Conservation (phyloP, 2,113 vertebrate genomes). For the Epinephelus moara region DNA sequence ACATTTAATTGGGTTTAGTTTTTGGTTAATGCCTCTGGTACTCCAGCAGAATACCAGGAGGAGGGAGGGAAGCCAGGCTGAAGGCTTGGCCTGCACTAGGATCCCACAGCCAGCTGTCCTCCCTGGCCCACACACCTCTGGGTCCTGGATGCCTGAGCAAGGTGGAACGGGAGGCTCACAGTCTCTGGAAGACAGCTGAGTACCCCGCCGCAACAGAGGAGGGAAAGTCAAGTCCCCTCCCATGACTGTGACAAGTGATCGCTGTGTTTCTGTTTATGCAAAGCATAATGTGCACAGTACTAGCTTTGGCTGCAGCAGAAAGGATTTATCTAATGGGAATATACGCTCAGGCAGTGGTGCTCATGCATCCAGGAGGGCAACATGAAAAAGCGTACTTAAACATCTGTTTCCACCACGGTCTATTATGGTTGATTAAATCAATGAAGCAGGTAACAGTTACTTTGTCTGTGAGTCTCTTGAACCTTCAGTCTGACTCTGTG, state of each 20-base stretch:
- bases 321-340: background rate
- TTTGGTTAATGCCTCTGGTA: too few species aligned
- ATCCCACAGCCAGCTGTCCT: too few species aligned
- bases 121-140: too few species aligned
- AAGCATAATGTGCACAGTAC: background rate
- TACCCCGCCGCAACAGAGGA: too few species aligned
- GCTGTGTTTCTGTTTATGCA: background rate
- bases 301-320: background rate
- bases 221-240: too few species aligned
- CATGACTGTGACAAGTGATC: background rate
- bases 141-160: too few species aligned
- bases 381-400: background rate
- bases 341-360: background rate
- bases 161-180: too few species aligned
- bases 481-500: conserved; percentile 5
- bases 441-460: background rate
- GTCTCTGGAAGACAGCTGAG: too few species aligned
- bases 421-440: conserved; percentile 13
- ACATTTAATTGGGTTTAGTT: too few species aligned
- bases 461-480: conserved; percentile 13
- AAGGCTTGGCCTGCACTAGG: too few species aligned
- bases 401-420: conserved; percentile 13
- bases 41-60: too few species aligned
- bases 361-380: background rate
- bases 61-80: too few species aligned